Percentiles rank a stretch among this genome's conserved stretches.
Conservation (phyloP, 2,113 vertebrate genomes). For the Accipiter cooperii region DNA sequence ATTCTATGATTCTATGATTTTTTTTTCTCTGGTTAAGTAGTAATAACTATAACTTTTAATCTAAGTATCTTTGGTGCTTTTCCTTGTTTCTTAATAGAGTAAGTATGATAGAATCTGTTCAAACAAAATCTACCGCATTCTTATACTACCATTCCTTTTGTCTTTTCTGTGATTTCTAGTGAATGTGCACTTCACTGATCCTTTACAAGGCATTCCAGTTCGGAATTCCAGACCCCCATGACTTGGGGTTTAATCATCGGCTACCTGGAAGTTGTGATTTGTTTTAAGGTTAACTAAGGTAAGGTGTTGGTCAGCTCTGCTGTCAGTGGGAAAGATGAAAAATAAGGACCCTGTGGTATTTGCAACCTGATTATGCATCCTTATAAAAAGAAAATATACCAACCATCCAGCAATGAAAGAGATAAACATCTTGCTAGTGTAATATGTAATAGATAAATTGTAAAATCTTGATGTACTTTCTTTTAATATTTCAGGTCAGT, state of each 20-base stretch:
- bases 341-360: not conserved
- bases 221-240: not conserved
- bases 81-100: not conserved
- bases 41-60: not conserved
- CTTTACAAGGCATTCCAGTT: not conserved
- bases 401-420: not conserved
- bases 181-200: not conserved
- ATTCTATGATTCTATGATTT: not conserved
- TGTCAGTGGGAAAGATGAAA: not conserved
- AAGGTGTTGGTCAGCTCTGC: not conserved
- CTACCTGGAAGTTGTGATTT: not conserved
- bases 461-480: not conserved
- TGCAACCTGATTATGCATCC: not conserved
- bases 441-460: not conserved
- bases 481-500: not conserved
- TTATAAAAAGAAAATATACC: not conserved
- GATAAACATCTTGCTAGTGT: not conserved
- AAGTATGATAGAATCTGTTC: not conserved
- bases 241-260: not conserved
- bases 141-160: not conserved
- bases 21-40: not conserved
- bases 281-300: not conserved
- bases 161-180: not conserved
- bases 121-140: not conserved
- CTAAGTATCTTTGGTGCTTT: not conserved